Conservation (phyloP, 2,113 vertebrate genomes). For the Tachysurus vachellii region DNA sequence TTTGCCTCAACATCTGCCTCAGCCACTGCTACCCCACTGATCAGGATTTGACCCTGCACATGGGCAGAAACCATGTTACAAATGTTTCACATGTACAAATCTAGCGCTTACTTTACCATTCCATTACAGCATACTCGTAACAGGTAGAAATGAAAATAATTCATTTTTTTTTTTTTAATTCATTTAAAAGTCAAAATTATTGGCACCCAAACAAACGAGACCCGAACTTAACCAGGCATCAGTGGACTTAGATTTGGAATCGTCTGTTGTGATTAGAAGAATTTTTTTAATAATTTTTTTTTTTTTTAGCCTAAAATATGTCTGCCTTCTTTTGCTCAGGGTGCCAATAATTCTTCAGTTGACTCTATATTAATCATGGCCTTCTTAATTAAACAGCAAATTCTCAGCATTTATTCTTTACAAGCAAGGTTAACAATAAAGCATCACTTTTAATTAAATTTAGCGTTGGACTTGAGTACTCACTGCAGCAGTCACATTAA, state of each 20-base stretch:
- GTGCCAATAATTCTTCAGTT: neutral
- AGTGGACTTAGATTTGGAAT: neutral
- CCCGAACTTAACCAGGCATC: neutral
- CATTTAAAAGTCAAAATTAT: neutral
- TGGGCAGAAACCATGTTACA: neutral
- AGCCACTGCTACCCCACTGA: slow-evolving; percentile 72
- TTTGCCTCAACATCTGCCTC: slow-evolving; percentile 83
- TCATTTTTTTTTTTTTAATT: neutral
- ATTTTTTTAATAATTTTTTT: too few species aligned
- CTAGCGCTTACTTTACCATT: neutral
- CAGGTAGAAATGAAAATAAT: neutral
- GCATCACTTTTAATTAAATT: neutral
- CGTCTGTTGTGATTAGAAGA: neutral
- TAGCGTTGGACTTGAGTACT: slow-evolving; percentile 54
- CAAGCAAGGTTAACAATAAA: neutral
- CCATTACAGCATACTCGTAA: neutral
- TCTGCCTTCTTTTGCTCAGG: neutral
- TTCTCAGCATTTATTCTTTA: neutral
- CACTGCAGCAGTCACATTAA: slow-evolving; percentile 80
- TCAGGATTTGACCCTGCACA: slow-evolving; percentile 82
- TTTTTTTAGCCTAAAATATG: neutral
- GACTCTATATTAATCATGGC: neutral
- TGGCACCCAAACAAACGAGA: neutral
- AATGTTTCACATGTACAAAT: neutral
- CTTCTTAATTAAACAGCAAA: neutral